A percentile compares a stretch with the other conserved stretches of the same genome.
Conservation (phyloP, 1,140 invertebrate species). For the Sogatella furcifera region DNA sequence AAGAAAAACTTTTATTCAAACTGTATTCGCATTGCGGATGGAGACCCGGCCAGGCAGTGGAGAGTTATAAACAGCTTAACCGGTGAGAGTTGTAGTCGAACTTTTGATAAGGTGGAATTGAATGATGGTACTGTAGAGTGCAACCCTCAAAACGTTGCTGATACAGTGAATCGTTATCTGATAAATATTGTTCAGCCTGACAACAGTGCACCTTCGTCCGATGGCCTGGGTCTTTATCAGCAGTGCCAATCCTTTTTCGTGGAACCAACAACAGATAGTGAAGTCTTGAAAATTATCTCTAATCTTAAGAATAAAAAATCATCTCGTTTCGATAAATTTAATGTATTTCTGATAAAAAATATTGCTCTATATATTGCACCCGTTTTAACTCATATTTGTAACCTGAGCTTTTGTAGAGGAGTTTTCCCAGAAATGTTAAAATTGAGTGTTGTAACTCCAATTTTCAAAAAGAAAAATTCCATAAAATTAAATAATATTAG, state of each 20-base stretch:
- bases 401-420: not conserved
- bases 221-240: not conserved
- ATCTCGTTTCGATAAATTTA: not conserved
- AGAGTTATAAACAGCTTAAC: constrained; percentile 5
- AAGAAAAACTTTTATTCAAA: not conserved
- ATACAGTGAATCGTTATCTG: not conserved
- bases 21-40: not conserved
- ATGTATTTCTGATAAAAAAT: not conserved
- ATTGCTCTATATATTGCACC: not conserved
- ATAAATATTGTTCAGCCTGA: not conserved
- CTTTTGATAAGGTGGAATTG: constrained; percentile 2
- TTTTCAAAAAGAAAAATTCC: not conserved
- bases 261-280: not conserved
- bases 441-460: not conserved
- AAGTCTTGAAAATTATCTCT: not conserved
- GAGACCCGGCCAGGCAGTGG: constrained; percentile 2
- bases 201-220: not conserved
- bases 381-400: not conserved
- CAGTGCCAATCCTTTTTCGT: constrained; percentile 1
- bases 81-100: not conserved
- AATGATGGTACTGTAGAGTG: not conserved
- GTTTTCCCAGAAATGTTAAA: constrained; percentile 6
- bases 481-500: not conserved
- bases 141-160: not conserved
- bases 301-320: constrained; percentile 5